Percentiles rank a stretch among this genome's conserved stretches.
phyloP scores from a whole-genome alignment of 2,113 vertebrate genomes.

The Phrynocephalus versicolor region DNA sequence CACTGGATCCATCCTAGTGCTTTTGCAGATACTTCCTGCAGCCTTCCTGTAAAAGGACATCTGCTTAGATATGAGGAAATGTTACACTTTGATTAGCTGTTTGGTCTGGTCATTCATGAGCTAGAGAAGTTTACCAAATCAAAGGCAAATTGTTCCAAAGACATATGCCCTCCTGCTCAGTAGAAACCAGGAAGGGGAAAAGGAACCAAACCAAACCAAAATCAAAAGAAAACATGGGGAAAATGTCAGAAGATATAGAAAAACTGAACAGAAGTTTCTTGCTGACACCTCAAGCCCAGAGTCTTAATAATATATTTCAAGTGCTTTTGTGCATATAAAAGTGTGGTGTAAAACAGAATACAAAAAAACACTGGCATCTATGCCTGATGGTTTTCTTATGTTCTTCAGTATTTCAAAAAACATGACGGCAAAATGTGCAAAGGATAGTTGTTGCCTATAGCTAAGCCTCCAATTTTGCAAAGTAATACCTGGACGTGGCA shows the following conservation, averaged over 20 bases:
- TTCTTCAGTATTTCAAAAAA: not conserved
- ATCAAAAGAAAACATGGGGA: not conserved
- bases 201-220: not conserved
- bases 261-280: not conserved
- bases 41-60: conserved; percentile 1
- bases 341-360: not conserved
- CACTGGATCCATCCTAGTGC: too few species aligned
- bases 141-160: not conserved
- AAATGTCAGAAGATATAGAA: not conserved
- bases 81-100: conserved; percentile 9
- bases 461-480: not conserved
- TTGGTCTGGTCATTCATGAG: not conserved
- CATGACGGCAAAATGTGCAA: not conserved
- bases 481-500: too few species aligned
- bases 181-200: not conserved
- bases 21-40: not conserved
- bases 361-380: not conserved
- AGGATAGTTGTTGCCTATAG: too few species aligned
- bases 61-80: not conserved
- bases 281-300: not conserved
- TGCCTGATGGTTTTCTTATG: not conserved
- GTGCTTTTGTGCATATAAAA: not conserved
- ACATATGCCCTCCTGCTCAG: not conserved
- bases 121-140: not conserved
- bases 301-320: not conserved